A percentile compares a stretch with the other conserved stretches of the same genome.
phyloP scores from a whole-genome alignment of 64 coral and sea anemone species.

The Acropora tenuis region DNA sequence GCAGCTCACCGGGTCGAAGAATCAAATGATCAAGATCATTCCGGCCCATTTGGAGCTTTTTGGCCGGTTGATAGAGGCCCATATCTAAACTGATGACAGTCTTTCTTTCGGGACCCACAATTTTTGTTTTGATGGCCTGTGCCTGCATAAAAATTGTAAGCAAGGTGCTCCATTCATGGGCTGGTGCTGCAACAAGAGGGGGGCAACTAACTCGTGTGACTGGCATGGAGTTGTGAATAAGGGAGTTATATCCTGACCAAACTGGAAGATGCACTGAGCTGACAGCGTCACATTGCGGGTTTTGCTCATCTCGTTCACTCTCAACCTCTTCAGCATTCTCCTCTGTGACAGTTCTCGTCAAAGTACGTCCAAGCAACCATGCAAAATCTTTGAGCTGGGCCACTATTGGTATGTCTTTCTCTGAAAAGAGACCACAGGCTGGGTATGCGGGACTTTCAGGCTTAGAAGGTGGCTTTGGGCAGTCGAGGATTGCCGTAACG shows the following conservation, averaged over 20 bases:
- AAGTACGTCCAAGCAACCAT: slow-evolving; percentile 34
- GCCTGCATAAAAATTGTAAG: slow-evolving; percentile 50
- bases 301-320: slow-evolving; percentile 7
- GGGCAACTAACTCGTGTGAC: slow-evolving; percentile 35
- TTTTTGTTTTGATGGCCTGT: slow-evolving; percentile 32
- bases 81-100: slow-evolving; percentile 36
- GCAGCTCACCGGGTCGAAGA: slow-evolving; percentile 35
- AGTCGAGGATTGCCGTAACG: slow-evolving; percentile 19
- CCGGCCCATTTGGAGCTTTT: slow-evolving; percentile 49
- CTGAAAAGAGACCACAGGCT: slow-evolving; percentile 2
- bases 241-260: slow-evolving; percentile 63
- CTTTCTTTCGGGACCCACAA: slow-evolving; percentile 33
- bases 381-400: slow-evolving; percentile 16
- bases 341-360: neutral
- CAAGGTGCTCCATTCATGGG: slow-evolving; percentile 47
- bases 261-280: slow-evolving; percentile 34
- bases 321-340: neutral
- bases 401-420: slow-evolving; percentile 1
- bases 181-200: slow-evolving; percentile 31
- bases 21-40: slow-evolving; percentile 36
- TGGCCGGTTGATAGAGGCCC: slow-evolving; percentile 42
- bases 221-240: slow-evolving; percentile 35
- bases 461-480: slow-evolving; percentile 32
- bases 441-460: slow-evolving; percentile 30
- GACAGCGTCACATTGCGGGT: neutral